phyloP scores from a whole-genome alignment of 1,140 invertebrate genomes.

The Drosophila nikananu region DNA sequence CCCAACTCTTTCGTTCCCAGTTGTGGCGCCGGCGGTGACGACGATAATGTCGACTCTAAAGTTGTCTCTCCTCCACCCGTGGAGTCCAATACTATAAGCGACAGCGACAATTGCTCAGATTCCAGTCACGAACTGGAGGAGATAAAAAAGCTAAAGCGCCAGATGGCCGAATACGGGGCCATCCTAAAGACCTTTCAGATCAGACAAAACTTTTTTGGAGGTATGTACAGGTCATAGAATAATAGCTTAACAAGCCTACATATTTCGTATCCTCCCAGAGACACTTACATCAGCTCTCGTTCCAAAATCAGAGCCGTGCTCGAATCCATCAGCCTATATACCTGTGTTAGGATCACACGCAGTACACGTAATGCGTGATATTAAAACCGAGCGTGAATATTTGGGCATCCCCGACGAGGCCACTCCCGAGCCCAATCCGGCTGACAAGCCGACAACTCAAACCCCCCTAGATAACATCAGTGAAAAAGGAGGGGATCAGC shows the following conservation, averaged over 20 bases:
- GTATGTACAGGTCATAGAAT: neutral
- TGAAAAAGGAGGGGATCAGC: slow-evolving; percentile 12
- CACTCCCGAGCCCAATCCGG: slow-evolving; percentile 11
- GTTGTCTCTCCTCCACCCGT: slow-evolving; percentile 71
- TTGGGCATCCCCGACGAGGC: slow-evolving; percentile 49
- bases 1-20: slow-evolving; percentile 25
- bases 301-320: slow-evolving; percentile 48
- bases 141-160: slow-evolving; percentile 58
- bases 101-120: slow-evolving; percentile 60
- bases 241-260: neutral
- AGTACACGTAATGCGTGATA: slow-evolving; percentile 55
- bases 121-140: slow-evolving; percentile 55
- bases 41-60: slow-evolving; percentile 86
- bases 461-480: slow-evolving; percentile 7
- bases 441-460: slow-evolving; percentile 18
- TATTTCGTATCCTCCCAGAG: neutral
- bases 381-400: slow-evolving; percentile 66
- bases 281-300: slow-evolving; percentile 12
- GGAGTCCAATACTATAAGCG: slow-evolving; percentile 65
- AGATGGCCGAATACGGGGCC: slow-evolving; percentile 63
- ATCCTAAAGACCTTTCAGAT: slow-evolving; percentile 56
- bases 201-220: slow-evolving; percentile 28
- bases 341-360: slow-evolving; percentile 30
- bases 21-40: slow-evolving; percentile 86
- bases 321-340: slow-evolving; percentile 29